A percentile compares a stretch with the other conserved stretches of the same genome.
Evolutionary conservation across 2,113 vertebrate genomes (phyloP).

Genomic region (Rutilus rutilus): DNA sequence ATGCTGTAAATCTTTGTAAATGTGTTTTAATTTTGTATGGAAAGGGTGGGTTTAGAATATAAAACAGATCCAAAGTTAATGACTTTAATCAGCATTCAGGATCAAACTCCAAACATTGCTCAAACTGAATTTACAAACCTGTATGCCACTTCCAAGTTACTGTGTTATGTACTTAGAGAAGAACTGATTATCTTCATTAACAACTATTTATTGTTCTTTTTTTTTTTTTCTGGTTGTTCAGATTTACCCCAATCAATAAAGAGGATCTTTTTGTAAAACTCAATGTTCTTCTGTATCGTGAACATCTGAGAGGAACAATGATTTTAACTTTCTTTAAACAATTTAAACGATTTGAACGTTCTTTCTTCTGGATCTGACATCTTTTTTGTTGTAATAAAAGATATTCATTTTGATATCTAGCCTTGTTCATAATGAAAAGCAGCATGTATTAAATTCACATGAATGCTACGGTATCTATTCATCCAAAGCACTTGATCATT

Average conservation of each 20-base stretch:
- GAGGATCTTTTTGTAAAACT: conserved; percentile 78
- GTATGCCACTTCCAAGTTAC: conserved; percentile 71
- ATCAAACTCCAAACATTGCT: conserved; percentile 57
- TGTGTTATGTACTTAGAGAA: conserved; percentile 60
- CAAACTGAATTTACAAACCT: conserved; percentile 52
- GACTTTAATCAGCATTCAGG: conserved; percentile 69
- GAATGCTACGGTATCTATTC: background rate
- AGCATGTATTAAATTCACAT: background rate
- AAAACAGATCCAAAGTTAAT: conserved; percentile 71
- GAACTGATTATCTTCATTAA: conserved; percentile 71
- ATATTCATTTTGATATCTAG: background rate
- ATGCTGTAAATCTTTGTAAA: conserved; percentile 93
- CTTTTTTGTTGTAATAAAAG: background rate
- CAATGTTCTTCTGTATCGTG: conserved; percentile 73
- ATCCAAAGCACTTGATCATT: background rate
- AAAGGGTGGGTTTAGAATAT: conserved; percentile 67
- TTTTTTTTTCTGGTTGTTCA: conserved; percentile 71
- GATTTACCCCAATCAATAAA: conserved; percentile 77
- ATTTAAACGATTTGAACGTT: background rate
- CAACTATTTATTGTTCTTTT: conserved; percentile 79
- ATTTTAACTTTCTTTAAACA: background rate
- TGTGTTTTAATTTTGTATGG: conserved; percentile 82
- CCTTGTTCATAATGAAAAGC: background rate
- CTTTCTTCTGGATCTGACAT: background rate
- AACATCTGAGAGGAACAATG: conserved; percentile 42